phyloP scores from a whole-genome alignment of 2,797 vertebrate species.

The Sylvia borin region DNA sequence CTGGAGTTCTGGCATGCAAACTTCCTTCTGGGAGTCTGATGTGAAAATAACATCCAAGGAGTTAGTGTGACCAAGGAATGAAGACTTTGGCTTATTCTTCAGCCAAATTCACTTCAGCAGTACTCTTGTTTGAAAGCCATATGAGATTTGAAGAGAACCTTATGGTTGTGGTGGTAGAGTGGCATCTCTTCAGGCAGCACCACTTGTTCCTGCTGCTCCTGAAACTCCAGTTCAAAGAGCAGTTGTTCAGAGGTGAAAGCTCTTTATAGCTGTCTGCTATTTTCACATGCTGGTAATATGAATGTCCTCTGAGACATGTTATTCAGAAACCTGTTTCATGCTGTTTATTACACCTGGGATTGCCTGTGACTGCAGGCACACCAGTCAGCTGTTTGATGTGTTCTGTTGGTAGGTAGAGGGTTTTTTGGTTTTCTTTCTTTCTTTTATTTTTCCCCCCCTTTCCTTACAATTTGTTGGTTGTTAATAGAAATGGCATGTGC shows the following conservation, averaged over 20 bases:
- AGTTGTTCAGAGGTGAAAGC: neutral
- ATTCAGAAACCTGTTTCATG: neutral
- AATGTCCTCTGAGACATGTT: neutral
- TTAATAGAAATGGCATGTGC: neutral
- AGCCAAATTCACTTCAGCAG: neutral
- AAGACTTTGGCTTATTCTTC: neutral
- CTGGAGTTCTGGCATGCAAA: neutral
- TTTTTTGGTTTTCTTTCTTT: neutral
- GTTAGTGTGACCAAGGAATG: neutral
- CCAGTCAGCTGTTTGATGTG: neutral
- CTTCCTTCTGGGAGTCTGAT: neutral
- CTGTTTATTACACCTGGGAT: neutral
- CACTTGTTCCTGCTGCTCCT: neutral
- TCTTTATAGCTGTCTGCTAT: neutral
- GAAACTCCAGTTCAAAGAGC: neutral
- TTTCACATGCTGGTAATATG: neutral
- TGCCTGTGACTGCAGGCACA: neutral
- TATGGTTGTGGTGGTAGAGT: neutral
- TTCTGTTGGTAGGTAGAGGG: neutral
- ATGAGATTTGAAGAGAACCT: neutral
- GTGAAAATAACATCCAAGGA: neutral
- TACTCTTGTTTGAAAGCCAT: neutral
- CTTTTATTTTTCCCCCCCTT: neutral
- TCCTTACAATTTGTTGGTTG: neutral
- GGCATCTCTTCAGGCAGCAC: neutral